Base-by-base conservation (phyloP, 2,113 vertebrate genomes). In the Ciconia boyciana region DNA sequence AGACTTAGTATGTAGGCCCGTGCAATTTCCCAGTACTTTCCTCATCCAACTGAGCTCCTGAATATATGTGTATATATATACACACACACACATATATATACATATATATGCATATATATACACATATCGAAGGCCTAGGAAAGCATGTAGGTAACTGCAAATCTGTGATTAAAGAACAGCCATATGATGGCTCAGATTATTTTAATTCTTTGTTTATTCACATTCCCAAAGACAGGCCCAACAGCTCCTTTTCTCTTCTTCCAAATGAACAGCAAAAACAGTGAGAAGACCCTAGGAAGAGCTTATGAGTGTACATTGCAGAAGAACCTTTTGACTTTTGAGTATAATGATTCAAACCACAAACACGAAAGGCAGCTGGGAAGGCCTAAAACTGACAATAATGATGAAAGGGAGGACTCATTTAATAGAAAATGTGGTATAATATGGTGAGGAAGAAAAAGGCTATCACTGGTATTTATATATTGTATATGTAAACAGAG, bases 291-390 rank as follows among this genome's bases (percentile, higher is more conserved):
- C 41, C 11, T n/a, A n/a, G 16, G 9, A 94, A 76, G 43, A 85
- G 6, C 1, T 81, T 87, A 17, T 26, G 49, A n/a, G 15, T 43
- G 13, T 17, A 58, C 2, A 19, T 8, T 0, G 0, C 4, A 61
- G 26, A 55, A 84, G 15, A 78, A 49, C 3, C 34, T 74, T 82
- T 84, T 72, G 26, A 9, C 4, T 90, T 92, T 76, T 16, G 74
- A 57, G 11, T 44, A 19, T 14, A 68, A 41, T 13, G 2, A 10
- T 57, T 83, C 26, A 80, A 86, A 49, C 4, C 7, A 49, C 13
- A 60, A 74, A 43, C 2, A 71, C 4, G 10, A 41, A 66, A 36
- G 31, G 10, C 32, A 72, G 7, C 5, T 76, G 77, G 18, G 8
- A 68, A 79, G 6, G 11, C 6, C 16, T 70, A 41, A 77, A 91